Evolutionary conservation across 2,888 invertebrate species (phyloP).

Genomic region (Atherix ibis): DNA sequence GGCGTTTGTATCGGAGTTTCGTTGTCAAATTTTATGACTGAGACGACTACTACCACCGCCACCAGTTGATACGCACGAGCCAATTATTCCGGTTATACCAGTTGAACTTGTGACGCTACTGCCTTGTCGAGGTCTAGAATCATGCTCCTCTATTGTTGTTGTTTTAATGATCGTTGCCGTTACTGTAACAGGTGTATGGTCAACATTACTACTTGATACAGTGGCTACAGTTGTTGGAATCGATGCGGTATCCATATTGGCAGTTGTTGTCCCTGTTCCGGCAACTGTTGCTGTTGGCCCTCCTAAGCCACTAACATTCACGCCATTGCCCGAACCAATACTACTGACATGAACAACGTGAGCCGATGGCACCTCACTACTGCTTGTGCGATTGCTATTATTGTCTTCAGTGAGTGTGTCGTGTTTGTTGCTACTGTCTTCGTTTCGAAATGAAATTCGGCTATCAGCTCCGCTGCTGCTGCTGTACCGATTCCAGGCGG

Average conservation of each 20-base stretch:
- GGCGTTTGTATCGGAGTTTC: constrained; percentile 26
- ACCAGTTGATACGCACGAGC: too few relatives aligned
- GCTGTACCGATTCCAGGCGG: constrained; percentile 21
- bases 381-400: constrained; percentile 30
- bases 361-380: constrained; percentile 24
- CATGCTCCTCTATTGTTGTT: too few relatives aligned
- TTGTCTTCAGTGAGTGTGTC: constrained; percentile 19
- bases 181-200: too few relatives aligned
- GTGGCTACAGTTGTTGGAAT: constrained; percentile 11
- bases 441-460: constrained; percentile 27
- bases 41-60: constrained; percentile 2
- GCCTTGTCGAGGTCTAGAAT: too few relatives aligned
- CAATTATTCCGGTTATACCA: too few relatives aligned
- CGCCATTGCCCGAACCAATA: constrained; percentile 15
- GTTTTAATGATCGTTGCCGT: too few relatives aligned
- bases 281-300: constrained; percentile 10
- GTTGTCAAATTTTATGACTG: constrained; percentile 31
- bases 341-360: constrained; percentile 5
- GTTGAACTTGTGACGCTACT: constrained; percentile 8
- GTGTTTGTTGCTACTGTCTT: constrained; percentile 18
- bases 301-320: constrained; percentile 11
- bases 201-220: too few relatives aligned
- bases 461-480: constrained; percentile 28
- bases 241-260: constrained; percentile 12
- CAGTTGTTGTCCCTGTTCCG: constrained; percentile 12